A percentile compares a stretch with the other conserved stretches of the same genome.
Conservation (phyloP, 2,888 invertebrate species). For the Gymnoscelis rufifasciata region DNA sequence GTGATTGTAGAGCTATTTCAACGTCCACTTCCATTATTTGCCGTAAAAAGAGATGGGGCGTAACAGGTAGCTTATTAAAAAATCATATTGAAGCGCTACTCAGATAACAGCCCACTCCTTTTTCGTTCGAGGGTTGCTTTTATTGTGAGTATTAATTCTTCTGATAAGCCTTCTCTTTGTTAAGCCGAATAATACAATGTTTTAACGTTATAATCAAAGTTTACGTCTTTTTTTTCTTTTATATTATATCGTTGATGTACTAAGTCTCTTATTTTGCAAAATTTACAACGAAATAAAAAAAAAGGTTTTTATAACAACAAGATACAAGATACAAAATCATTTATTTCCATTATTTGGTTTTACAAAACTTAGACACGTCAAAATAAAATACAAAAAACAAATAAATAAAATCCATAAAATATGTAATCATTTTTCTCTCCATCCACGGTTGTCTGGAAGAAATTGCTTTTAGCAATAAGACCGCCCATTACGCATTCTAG, state of each 20-base stretch:
- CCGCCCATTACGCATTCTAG: too few relatives aligned
- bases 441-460: too few relatives aligned
- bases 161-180: slow-evolving; percentile 55
- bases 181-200: slow-evolving; percentile 43
- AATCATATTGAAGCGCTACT: slow-evolving; percentile 31
- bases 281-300: too few relatives aligned
- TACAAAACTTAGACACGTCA: too few relatives aligned
- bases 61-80: slow-evolving; percentile 32
- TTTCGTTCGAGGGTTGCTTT: slow-evolving; percentile 36
- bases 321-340: too few relatives aligned
- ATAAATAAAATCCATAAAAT: too few relatives aligned
- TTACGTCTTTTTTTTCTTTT: slow-evolving; percentile 49
- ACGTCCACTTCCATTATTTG: slow-evolving; percentile 24
- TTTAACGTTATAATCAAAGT: slow-evolving; percentile 56
- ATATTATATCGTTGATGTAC: slow-evolving; percentile 12
- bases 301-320: too few relatives aligned
- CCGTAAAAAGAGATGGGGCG: slow-evolving; percentile 20
- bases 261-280: too few relatives aligned
- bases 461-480: too few relatives aligned
- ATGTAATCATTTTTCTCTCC: too few relatives aligned
- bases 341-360: too few relatives aligned
- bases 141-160: slow-evolving; percentile 45
- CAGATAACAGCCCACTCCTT: slow-evolving; percentile 30
- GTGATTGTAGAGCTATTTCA: slow-evolving; percentile 12
- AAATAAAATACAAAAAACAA: too few relatives aligned